Percentiles rank a stretch among this genome's conserved stretches.
Evolutionary conservation across 1,140 invertebrate species (phyloP).

Genomic region (Chrysoperla carnea): DNA sequence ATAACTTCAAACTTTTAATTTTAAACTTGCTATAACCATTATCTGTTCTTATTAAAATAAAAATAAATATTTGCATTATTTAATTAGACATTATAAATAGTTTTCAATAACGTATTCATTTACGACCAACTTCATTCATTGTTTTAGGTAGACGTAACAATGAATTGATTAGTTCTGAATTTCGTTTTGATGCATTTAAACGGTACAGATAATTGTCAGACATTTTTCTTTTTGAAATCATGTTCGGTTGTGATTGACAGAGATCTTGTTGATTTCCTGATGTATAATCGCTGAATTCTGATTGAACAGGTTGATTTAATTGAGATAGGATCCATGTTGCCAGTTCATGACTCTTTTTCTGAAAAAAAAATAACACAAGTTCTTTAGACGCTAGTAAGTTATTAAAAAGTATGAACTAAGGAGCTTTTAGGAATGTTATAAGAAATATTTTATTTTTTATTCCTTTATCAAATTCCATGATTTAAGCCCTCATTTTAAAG

Average conservation of each 20-base stretch:
- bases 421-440: too few species aligned
- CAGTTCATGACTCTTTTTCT: background rate
- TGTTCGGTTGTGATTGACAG: background rate
- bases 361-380: background rate
- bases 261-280: background rate
- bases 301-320: background rate
- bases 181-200: constrained; percentile 33
- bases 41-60: too few species aligned
- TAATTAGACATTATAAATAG: too few species aligned
- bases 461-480: too few species aligned
- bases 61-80: too few species aligned
- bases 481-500: too few species aligned
- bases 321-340: background rate
- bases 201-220: background rate
- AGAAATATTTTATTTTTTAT: too few species aligned
- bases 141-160: constrained; percentile 48
- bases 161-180: constrained; percentile 57
- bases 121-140: constrained; percentile 48
- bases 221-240: background rate
- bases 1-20: too few species aligned
- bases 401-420: too few species aligned
- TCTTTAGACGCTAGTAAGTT: too few species aligned
- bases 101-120: constrained; percentile 3
- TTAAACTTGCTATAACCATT: too few species aligned
- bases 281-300: background rate